Evolutionary conservation across 92 coral and sea anemone genomes (phyloP), one percentile per base, ranked within the genome.

Genomic region (Zoanthus solanderi): DNA sequence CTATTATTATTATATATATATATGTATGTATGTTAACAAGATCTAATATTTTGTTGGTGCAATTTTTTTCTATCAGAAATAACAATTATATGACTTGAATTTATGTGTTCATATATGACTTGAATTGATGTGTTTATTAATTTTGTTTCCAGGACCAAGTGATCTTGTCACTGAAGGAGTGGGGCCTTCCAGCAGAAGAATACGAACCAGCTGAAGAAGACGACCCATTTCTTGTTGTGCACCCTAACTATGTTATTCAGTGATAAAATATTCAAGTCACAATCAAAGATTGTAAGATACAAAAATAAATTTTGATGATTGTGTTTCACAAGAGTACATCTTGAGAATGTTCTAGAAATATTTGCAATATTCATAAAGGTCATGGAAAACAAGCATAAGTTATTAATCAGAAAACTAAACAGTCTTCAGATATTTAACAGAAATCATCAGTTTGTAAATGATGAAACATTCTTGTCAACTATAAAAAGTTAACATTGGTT

Each of bases 141-240:
- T 53, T 88, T 15, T 58, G 23, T 78, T 79, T 73, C 28, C 78
- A 94, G 99, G 99, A 96, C 58, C 90, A 85, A 69, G 96, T 96
- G 63, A 95, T 96, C 76, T 86, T 96, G 72, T 98, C 96, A 50
- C 85, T 96, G 58, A 91, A 92, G 71, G 90, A 92, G 15, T 91
- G 93, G 95, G 91, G 89, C 2, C 50, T 31, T 11, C 60, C 94
- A 18, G 90, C 88, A 28, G 83, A 78, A 12, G 94, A 86, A 56
- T 89, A 90, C 44, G 89, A 85, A 88, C 88, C 93, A 11, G 87
- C 91, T 11, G 89, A 88, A 30, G 94, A 93, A 17, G 96, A 95
- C 1, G 98, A 96, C 69, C 99, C 99, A 0, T 94, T 89, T 77
- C 98, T 96, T 16, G 99, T 96, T 85, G 99, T 96, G 9, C 99